Base-by-base conservation (phyloP, 1,140 invertebrate genomes). In the Linepithema humile region DNA sequence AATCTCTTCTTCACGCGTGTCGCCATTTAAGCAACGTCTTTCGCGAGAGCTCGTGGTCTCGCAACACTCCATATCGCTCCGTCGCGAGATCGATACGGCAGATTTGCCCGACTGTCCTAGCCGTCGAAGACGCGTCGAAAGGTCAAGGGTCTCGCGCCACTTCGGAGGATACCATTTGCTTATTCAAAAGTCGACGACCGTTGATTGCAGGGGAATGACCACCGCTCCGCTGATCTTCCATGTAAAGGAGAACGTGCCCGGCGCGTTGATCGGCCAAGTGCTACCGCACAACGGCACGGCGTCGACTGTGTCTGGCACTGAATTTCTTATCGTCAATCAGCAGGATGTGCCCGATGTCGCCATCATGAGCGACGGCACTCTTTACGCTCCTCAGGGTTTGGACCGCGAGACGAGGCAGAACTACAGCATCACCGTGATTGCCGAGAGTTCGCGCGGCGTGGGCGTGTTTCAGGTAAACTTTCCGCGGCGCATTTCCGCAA, bases 381-480 rank as follows among this genome's bases (percentile, higher is more conserved):
- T 98, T 17, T 97, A 96, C 91, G 97, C 97, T 0, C 95, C 97
- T 64, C 95, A 95, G 53, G 95, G 96, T 38, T 93, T 98, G 17
- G 97, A 98, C 92, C 95, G 97, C 84, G 97, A 98, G 95, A 95
- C 95, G 78, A 94, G 96, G 86, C 95, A 96, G 82, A 95, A 95
- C 64, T 98, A 97, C 88, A 95, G 97, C 86, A 95, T 98, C 82
- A 98, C 97, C 0, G 96, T 98, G 1, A 97, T 98, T 26, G 97
- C 96, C 12, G 97, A 98, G 92, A 97, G 96, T 87, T 94, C 95
- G 26, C 95, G 95, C 78, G 96, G 96, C 3, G 96, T 96, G 35
- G 96, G 96, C 3, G 96, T 97, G 60, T 97, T 97, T 90, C 97
- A 97, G 95, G 94, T 94, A 64, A 88, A 89, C 85, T 69, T 29